Evolutionary conservation across 2,113 vertebrate genomes (phyloP).

Genomic region (Orycteropus afer): DNA sequence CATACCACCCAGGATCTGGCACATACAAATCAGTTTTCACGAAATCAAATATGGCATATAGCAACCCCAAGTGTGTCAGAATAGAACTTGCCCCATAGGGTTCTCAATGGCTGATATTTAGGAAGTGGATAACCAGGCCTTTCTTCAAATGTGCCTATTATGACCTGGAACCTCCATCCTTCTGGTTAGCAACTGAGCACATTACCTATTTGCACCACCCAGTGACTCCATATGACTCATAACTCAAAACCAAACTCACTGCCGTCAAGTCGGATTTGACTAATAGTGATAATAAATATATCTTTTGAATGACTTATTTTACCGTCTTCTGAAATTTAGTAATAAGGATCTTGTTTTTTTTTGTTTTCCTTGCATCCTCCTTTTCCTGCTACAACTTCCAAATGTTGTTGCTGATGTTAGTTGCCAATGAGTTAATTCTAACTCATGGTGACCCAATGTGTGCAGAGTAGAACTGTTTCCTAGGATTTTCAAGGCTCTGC

Average conservation of each 20-base stretch:
- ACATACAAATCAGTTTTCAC: neutral
- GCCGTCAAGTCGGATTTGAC: neutral
- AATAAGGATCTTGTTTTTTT: neutral
- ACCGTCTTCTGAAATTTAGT: constrained; percentile 3
- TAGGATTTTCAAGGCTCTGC: no score
- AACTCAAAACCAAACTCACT: no score
- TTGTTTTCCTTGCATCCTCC: neutral
- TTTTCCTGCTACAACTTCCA: neutral
- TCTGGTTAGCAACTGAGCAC: neutral
- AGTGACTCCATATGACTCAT: no score
- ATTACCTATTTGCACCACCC: neutral
- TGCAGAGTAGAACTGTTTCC: neutral
- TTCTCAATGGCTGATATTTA: neutral
- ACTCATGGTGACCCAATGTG: neutral
- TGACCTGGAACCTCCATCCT: neutral
- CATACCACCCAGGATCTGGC: neutral
- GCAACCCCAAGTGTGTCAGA: neutral
- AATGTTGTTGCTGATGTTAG: no score
- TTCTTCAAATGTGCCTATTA: neutral
- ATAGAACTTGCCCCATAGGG: neutral
- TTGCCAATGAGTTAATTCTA: neutral
- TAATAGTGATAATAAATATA: neutral
- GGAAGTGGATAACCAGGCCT: neutral
- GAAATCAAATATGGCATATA: neutral
- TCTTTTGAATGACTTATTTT: neutral